phyloP scores from a whole-genome alignment of 2,113 vertebrate species.

The Boulengeromyrus knoepffleri region DNA sequence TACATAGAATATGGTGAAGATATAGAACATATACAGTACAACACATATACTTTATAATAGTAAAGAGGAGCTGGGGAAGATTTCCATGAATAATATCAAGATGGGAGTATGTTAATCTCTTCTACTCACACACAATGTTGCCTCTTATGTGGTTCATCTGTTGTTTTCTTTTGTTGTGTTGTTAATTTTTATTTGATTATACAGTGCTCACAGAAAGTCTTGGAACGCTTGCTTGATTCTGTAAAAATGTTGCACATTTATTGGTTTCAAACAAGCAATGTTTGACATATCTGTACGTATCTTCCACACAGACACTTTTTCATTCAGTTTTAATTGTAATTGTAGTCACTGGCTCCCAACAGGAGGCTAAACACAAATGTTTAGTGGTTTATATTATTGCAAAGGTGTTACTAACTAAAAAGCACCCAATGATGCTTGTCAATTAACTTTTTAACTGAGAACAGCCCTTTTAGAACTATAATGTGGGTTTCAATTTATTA shows the following conservation, averaged over 20 bases:
- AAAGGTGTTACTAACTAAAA: neutral
- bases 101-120: neutral
- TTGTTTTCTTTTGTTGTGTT: neutral
- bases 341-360: neutral
- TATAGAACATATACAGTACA: neutral
- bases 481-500: neutral
- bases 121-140: slow-evolving; percentile 21
- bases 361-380: neutral
- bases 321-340: neutral
- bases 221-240: neutral
- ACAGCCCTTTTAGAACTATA: neutral
- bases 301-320: neutral
- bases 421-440: neutral
- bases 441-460: neutral
- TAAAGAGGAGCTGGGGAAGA: neutral
- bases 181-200: neutral
- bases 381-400: neutral
- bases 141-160: neutral
- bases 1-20: neutral
- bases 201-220: neutral
- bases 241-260: neutral
- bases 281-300: neutral
- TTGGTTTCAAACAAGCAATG: neutral
- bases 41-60: neutral
- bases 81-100: neutral